Conservation (phyloP, 2,797 vertebrate genomes). For the Triplophysa bombifrons region DNA sequence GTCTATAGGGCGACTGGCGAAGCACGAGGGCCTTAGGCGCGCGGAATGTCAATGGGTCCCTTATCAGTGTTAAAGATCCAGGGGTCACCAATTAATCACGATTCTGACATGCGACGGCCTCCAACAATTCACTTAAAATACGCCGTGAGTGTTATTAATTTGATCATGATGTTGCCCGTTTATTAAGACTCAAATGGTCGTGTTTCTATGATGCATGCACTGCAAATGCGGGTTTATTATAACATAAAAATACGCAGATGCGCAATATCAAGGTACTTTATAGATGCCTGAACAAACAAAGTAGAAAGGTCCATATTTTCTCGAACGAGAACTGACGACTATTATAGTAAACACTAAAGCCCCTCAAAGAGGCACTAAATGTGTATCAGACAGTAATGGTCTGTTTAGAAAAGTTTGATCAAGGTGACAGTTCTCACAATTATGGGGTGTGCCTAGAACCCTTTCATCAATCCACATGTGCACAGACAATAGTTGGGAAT, state of each 20-base stretch:
- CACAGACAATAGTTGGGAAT: slow-evolving; percentile 57
- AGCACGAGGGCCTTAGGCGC: slow-evolving; percentile 54
- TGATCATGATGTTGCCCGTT: neutral
- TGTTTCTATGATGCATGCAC: neutral
- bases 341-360: neutral
- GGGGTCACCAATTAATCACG: slow-evolving; percentile 75
- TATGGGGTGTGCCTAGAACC: slow-evolving; percentile 57
- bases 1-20: slow-evolving; percentile 54
- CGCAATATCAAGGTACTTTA: neutral
- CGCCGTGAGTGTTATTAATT: slow-evolving; percentile 7
- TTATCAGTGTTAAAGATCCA: slow-evolving; percentile 75
- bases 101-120: slow-evolving; percentile 77
- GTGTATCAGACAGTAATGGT: slow-evolving; percentile 41
- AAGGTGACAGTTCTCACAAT: slow-evolving; percentile 63
- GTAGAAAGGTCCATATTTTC: neutral
- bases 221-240: neutral
- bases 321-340: neutral
- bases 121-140: slow-evolving; percentile 64
- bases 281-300: neutral
- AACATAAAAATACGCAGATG: neutral
- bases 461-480: slow-evolving; percentile 57
- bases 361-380: slow-evolving; percentile 20
- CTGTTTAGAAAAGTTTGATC: slow-evolving; percentile 58
- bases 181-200: neutral
- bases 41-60: slow-evolving; percentile 69